These are phyloP conservation scores for Carettochelys insculpta DNA, from an alignment of 2,113 vertebrate species.

Conservation along the genomic window DNA sequence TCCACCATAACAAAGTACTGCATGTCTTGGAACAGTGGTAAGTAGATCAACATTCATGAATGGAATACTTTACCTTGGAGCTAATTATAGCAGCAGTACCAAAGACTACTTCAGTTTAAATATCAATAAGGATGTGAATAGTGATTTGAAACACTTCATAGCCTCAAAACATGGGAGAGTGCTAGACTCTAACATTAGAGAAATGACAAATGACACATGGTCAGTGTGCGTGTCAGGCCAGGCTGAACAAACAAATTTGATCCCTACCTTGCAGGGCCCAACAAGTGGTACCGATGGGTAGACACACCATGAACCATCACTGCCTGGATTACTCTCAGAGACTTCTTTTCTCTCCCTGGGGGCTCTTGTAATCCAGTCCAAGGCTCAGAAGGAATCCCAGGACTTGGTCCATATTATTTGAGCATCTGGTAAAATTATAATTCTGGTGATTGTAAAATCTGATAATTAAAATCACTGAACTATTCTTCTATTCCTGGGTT, in stretches of 20 bases:
- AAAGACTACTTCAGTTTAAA: background rate
- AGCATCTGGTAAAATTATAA: background rate
- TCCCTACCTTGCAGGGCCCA: background rate
- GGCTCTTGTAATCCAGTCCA: background rate
- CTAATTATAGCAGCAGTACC: background rate
- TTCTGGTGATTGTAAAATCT: background rate
- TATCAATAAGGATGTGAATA: background rate
- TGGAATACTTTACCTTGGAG: background rate
- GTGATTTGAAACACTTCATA: background rate
- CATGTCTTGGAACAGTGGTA: background rate
- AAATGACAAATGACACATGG: background rate
- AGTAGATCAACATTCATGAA: background rate
- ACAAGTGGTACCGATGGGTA: background rate
- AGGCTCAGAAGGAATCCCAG: background rate
- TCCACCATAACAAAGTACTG: background rate
- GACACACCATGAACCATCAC: background rate
- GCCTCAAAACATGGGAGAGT: background rate
- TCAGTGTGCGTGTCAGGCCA: background rate
- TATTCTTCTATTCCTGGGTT: background rate
- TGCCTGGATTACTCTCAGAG: background rate
- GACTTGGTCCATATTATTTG: background rate
- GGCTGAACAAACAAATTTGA: background rate
- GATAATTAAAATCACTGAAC: background rate
- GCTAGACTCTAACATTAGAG: conserved; percentile 3
- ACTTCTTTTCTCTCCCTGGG: background rate